Base-by-base conservation (phyloP, 1,140 invertebrate species). In the Aplysia californica region DNA sequence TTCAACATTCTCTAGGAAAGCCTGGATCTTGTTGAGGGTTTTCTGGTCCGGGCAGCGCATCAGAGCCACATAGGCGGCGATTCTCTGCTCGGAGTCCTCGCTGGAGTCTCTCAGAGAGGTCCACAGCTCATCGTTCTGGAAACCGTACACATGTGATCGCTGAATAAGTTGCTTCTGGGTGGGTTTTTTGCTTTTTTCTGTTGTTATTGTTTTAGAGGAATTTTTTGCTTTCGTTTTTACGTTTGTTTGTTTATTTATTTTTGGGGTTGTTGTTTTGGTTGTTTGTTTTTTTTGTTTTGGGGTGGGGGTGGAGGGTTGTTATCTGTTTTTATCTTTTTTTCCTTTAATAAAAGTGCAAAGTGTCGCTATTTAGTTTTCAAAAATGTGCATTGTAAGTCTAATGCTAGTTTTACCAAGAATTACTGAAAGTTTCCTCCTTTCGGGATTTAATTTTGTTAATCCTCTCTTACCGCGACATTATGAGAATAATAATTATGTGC, bases 21-120 rank as follows among this genome's bases (percentile, higher is more conserved):
- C n/a, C 2, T 35, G 31, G 44, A 98, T 94, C 39, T 92, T 91
- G 39, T 93, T 94, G 0, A 98, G 90, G 1, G 93, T 92, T 23
- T 93, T 90, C 73, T 95, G 94, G 80, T 94, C 93, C 0, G 96
- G 95, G 86, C 97, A 98, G 55, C 93, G 91, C 95, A 98, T 98
- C 5, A 95, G 91, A 87, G 95, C 94, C 35, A 97, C 86, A 87
- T 97, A 98, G 1, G 96, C 93, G 0, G 93, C 93, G 38, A 98
- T 95, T 59, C 97, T 92, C 26, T 98, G 87, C 91, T 98, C 96
- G 0, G 94, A 91, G 82, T 97, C 94, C 68, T 95, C 90, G 0
- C 92, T 91, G 64, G 41, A 15, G 21, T 91, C 92, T 82, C 96
- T 93, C n/a, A 92, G 90, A 86, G 94, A 97, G 41, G 94, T 90